Base-by-base conservation (phyloP, 1,140 invertebrate species). In the Zophobas atratus region DNA sequence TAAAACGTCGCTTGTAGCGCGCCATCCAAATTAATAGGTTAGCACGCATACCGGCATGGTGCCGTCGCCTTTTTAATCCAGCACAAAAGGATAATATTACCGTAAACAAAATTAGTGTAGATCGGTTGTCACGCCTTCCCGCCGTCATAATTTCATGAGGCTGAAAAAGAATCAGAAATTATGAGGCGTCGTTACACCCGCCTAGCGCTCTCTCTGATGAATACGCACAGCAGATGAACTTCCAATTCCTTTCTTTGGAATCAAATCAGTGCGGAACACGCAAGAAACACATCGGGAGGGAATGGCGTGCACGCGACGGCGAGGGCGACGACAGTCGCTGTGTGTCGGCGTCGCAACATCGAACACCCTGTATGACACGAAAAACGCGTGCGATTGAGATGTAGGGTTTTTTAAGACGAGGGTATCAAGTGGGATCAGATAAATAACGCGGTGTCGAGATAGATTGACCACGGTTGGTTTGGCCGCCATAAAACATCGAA, bases 201-300 rank as follows among this genome's bases (percentile, higher is more conserved):
- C 60, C 38, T 60, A 6, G 56, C 33, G 35, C 36, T 67, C 60
- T 57, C 33, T 67, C 60, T 43, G 60, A 46, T 67, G 60, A 67
- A 67, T 67, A 67, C 60, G 60, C 60, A 67, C 60, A 41, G 1
- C 38, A 67, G 60, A 77, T 77, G 76, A 77, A 77, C 51, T 77
- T 77, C 67, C 76, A 77, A 72, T 77, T 56, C 70, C 76, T 60
- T 72, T 77, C 71, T 60, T 67, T 77, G 33, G 49, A 77, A 77
- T 70, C 70, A 77, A 77, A 77, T 77, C 76, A 77, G 51, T 43
- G n/a, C 38, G 53, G 38, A 36, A 48, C 76, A 77, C 76, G 76
- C 76, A 57, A 77, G 56, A 77, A 77, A 77, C 70, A 77, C 76
- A 77, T 77, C 67, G 67, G 56, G 67, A 33, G 43, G 49, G 41